Evolutionary conservation across 2,113 vertebrate genomes (phyloP).

Genomic region (Oreochromis aureus): DNA sequence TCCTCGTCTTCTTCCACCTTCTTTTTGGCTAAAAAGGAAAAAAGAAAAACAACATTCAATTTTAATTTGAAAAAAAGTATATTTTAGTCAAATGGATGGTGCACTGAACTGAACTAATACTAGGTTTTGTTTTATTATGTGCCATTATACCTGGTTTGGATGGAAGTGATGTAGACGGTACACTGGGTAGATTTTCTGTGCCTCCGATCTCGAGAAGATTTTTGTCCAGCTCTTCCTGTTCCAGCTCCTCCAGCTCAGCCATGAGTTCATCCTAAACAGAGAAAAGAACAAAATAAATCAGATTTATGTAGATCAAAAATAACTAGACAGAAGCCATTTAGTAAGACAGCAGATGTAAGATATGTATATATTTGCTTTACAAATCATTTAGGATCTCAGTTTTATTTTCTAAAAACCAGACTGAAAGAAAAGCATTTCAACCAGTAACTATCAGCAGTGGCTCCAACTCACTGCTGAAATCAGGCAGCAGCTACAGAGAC

Average conservation of each 20-base stretch:
- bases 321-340: background rate
- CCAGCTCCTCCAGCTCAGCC: constrained; percentile 93
- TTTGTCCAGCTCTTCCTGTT: constrained; percentile 96
- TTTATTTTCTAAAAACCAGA: background rate
- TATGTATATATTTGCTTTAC: background rate
- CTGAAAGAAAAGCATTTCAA: background rate
- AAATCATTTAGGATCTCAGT: background rate
- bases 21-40: constrained; percentile 77
- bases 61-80: background rate
- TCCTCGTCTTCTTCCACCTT: constrained; percentile 93
- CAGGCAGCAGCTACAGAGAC: background rate
- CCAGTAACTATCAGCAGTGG: background rate
- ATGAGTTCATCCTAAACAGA: constrained; percentile 87
- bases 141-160: constrained; percentile 71
- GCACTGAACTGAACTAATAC: background rate
- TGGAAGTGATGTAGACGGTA: constrained; percentile 87
- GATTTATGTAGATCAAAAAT: background rate
- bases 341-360: background rate
- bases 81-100: background rate
- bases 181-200: constrained; percentile 86
- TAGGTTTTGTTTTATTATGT: background rate
- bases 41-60: background rate
- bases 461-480: background rate
- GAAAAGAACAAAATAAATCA: background rate
- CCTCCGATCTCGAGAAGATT: constrained; percentile 88